Conservation (phyloP, 1,140 invertebrate species). For the Habropoda laboriosa region DNA sequence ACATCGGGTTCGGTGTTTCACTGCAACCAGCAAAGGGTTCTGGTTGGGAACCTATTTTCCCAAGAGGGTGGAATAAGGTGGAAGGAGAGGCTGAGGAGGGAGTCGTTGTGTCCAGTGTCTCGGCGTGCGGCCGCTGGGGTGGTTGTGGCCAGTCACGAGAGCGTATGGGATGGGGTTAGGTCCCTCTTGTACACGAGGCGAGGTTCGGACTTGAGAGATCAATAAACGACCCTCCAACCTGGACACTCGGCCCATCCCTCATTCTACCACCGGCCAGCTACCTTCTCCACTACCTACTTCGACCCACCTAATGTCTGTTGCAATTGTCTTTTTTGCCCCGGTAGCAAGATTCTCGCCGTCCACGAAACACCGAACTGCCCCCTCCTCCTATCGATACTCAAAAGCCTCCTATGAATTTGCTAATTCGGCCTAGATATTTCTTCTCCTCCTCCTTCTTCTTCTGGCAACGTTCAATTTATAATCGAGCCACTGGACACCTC, state of each 20-base stretch:
- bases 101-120: slow-evolving; percentile 80
- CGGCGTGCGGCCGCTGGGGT: slow-evolving; percentile 76
- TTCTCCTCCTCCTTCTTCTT: background rate
- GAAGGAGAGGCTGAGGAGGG: slow-evolving; percentile 70
- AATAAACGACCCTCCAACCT: slow-evolving; percentile 82
- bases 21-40: slow-evolving; percentile 57
- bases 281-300: slow-evolving; percentile 64
- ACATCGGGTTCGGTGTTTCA: slow-evolving; percentile 34
- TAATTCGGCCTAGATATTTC: background rate
- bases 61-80: slow-evolving; percentile 72
- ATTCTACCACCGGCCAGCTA: slow-evolving; percentile 64
- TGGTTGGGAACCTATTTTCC: slow-evolving; percentile 77
- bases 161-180: slow-evolving; percentile 77
- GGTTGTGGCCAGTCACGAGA: slow-evolving; percentile 80
- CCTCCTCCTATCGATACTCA: background rate
- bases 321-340: slow-evolving; percentile 49
- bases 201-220: slow-evolving; percentile 82
- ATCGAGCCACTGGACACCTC: no score
- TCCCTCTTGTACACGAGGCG: slow-evolving; percentile 79
- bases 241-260: slow-evolving; percentile 77
- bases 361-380: background rate
- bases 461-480: no score
- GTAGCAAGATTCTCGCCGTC: background rate
- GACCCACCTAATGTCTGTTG: slow-evolving; percentile 48
- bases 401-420: background rate